Evolutionary conservation across 2,113 vertebrate genomes (phyloP), one percentile per base, ranked within the genome.

Genomic region (Calonectris borealis): DNA sequence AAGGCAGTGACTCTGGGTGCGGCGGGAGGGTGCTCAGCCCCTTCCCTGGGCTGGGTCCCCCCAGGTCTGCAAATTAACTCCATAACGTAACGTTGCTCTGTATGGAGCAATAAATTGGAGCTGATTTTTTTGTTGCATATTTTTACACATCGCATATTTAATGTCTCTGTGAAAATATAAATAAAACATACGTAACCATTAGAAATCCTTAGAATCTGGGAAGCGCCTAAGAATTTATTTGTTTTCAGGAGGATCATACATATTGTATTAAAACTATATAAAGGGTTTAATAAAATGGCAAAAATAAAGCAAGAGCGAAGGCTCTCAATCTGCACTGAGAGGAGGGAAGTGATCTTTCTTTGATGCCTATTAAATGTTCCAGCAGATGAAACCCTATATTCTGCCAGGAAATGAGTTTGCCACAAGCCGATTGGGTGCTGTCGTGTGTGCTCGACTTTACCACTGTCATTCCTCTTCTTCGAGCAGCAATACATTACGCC

Each of bases 381-480:
- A 96, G 97, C 97, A 98, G 98, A 98, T 98, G 98, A 98, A 98
- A 97, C 98, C 98, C 97, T 97, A 97, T 97, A 97, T 98, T 98
- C 98, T 97, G 98, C 97, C 98, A 97, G 98, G 98, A 98, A 98
- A 98, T 98, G 98, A 98, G 98, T 98, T 98, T 98, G 98, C 98
- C 98, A 98, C 97, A 76, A 91, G 97, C 97, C 97, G 91, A 97
- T 97, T 96, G 98, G 98, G 96, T 85, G 97, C 97, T 97, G 98
- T 96, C 96, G 96, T 96, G 91, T 95, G 97, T 96, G 97, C 97
- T 93, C 93, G 93, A 97, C 93, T 98, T 98, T 97, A 91, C 95
- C 97, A 83, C 96, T 96, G 97, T 97, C 98, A 97, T 98, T 96
- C 97, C 98, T 98, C 98, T 98, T 98, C 98, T 51, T 70, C 83